Conservation (phyloP, 2,113 vertebrate species). For the Pachypanchax playfairii region DNA sequence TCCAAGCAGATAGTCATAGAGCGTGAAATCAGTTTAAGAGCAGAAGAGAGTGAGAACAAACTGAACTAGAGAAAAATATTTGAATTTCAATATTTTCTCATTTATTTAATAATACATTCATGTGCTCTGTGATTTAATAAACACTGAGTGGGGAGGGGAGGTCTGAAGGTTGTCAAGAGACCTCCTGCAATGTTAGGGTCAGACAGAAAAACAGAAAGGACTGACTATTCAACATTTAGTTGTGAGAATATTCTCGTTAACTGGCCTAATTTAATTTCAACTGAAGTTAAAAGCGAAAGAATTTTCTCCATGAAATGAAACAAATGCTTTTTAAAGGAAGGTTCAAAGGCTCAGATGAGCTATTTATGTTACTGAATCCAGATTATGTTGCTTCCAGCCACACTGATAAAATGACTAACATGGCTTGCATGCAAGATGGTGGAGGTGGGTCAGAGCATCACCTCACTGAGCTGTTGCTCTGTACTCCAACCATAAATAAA, state of each 20-base stretch:
- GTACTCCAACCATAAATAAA: constrained; percentile 58
- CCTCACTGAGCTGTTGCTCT: constrained; percentile 41
- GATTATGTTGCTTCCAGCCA: constrained; percentile 4
- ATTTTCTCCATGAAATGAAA: not conserved
- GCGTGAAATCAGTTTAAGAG: constrained; percentile 77
- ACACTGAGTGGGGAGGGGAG: constrained; percentile 18
- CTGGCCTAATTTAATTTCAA: not conserved
- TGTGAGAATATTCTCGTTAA: too few species aligned
- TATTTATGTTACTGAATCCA: constrained; percentile 20
- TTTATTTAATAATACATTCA: constrained; percentile 68
- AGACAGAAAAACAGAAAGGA: constrained; percentile 5
- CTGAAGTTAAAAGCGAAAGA: not conserved
- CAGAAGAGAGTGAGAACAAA: constrained; percentile 70
- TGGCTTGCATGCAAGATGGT: constrained; percentile 27
- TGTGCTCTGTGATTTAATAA: constrained; percentile 70
- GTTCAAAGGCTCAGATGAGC: constrained; percentile 23
- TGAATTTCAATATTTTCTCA: constrained; percentile 70
- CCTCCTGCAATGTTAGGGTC: constrained; percentile 7
- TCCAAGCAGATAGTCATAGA: constrained; percentile 67
- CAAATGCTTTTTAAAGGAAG: not conserved
- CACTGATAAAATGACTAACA: constrained; percentile 22
- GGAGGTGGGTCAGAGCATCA: constrained; percentile 45
- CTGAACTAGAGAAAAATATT: constrained; percentile 62
- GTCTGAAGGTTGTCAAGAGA: constrained; percentile 19
- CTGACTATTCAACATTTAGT: not conserved